Conservation (phyloP, 2,888 invertebrate genomes). For the Hydroisotoma schaefferi region DNA sequence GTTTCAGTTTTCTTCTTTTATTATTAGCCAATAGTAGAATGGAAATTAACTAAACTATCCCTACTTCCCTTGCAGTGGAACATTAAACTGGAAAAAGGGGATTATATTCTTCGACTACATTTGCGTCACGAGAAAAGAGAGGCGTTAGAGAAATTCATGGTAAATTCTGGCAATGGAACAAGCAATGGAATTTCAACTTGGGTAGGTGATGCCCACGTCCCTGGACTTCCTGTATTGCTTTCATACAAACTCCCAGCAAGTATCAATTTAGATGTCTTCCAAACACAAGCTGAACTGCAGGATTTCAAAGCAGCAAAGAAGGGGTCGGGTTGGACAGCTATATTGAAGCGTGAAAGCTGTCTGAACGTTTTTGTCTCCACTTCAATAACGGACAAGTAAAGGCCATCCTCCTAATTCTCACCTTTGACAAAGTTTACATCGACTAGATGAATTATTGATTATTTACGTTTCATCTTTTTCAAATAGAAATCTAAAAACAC, state of each 20-base stretch:
- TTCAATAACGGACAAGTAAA: slow-evolving; percentile 78
- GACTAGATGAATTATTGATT: neutral
- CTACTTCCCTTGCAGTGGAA: slow-evolving; percentile 62
- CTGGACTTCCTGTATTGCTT: slow-evolving; percentile 58
- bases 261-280: slow-evolving; percentile 73
- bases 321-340: slow-evolving; percentile 65
- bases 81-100: slow-evolving; percentile 90
- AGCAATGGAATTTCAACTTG: slow-evolving; percentile 13
- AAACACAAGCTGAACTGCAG: slow-evolving; percentile 42
- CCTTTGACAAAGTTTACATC: neutral
- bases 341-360: slow-evolving; percentile 61
- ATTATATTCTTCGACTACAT: slow-evolving; percentile 80
- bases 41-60: neutral
- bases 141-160: slow-evolving; percentile 23
- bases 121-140: slow-evolving; percentile 71
- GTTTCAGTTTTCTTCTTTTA: neutral
- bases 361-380: slow-evolving; percentile 76
- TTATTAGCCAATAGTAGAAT: neutral
- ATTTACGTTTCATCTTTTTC: neutral
- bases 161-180: slow-evolving; percentile 27
- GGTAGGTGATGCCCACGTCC: slow-evolving; percentile 35
- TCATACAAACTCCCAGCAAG: slow-evolving; percentile 71
- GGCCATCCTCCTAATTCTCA: slow-evolving; percentile 37
- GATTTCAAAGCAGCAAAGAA: slow-evolving; percentile 54
- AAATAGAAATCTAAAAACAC: slow-evolving; percentile 51